Evolutionary conservation across 2,797 vertebrate species (phyloP).

Genomic region (Gambusia yucatana): DNA sequence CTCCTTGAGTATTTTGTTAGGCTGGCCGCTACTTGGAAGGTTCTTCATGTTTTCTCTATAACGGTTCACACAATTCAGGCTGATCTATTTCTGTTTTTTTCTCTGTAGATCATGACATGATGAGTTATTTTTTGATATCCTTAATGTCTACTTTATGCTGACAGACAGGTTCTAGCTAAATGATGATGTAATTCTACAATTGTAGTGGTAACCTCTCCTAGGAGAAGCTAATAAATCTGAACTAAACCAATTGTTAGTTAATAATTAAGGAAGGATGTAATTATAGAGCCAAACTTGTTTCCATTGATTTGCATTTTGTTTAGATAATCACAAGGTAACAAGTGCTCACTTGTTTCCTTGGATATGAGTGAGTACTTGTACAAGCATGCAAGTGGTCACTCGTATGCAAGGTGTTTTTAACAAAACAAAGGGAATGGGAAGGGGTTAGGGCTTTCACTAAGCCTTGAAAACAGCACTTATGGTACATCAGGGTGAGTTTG

Average conservation of each 20-base stretch:
- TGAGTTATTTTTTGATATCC: neutral
- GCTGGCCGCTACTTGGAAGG: neutral
- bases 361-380: no score
- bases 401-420: no score
- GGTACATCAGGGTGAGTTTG: neutral
- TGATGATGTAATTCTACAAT: neutral
- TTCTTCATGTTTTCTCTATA: neutral
- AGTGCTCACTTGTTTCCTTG: no score
- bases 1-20: neutral
- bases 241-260: no score
- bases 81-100: neutral
- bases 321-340: no score
- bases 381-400: no score
- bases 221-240: no score
- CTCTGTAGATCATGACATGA: neutral
- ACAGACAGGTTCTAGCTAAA: neutral
- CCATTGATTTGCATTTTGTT: no score
- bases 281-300: no score
- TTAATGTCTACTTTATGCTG: neutral
- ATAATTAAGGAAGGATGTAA: no score
- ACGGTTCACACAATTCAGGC: neutral
- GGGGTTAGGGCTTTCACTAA: no score
- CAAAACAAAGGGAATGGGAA: no score
- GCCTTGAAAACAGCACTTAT: neutral
- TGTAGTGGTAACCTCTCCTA: neutral